Base-by-base conservation (phyloP, 2,113 vertebrate genomes). In the Misgurnus anguillicaudatus region DNA sequence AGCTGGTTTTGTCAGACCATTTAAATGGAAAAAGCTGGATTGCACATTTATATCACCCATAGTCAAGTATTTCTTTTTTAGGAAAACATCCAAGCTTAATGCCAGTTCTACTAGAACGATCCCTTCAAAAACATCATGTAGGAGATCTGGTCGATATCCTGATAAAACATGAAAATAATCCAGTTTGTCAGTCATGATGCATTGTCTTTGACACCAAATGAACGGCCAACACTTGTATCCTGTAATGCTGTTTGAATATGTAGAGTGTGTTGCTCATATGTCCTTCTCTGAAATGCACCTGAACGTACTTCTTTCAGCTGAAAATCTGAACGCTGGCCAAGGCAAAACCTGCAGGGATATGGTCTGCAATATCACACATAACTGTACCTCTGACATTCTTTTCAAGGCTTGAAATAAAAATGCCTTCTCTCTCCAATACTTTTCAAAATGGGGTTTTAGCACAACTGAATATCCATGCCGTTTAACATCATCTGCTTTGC, bases 401-500 rank as follows among this genome's bases (percentile, higher is more conserved):
- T n/a, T n/a, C n/a, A n/a, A n/a, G n/a, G n/a, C n/a, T n/a, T n/a
- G n/a, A n/a, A n/a, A n/a, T n/a, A n/a, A n/a, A 55, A 71, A 71
- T 9, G 1, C 51, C 69, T 55, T 71, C 69, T 71, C n/a, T 31
- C 53, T 72, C 69, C 55, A 72, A 72, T 19, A 55, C 55, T 36
- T 5, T 76, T 69, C 16, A 81, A 13, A 47, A 81, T n/a, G 55
- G 10, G 41, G 73, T 38, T 70, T 63, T 55, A 77, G 67, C 10
- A 76, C 36, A 24, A 21, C 62, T 3, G 66, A 64, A 68, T 69
- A 81, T 10, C 79, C 72, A 62, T 62, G 68, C 7, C 9, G 8
- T 58, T 67, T 66, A 6, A 81, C 72, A 70, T 68, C 72, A 19
- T n/a, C 51, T 21, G 16, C 39, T n/a, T 75, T 81, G 11, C 79